Base-by-base conservation (phyloP, 1,140 invertebrate genomes). In the Pseudoatta argentina region DNA sequence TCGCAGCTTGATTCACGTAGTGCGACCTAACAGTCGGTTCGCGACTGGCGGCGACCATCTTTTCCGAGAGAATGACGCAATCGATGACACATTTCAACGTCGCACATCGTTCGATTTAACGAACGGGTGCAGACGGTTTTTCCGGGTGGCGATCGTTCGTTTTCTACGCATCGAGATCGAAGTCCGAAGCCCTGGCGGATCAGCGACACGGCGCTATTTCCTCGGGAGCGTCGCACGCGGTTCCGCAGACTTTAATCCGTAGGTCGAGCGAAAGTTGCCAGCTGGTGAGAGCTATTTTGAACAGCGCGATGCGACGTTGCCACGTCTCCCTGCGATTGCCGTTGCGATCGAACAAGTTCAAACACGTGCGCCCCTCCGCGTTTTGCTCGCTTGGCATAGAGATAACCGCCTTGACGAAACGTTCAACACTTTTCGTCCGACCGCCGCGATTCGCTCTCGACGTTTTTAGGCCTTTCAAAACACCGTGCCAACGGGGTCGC, bases 251-350 rank as follows among this genome's bases (percentile, higher is more conserved):
- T 85, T 67, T 66, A 87, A 18, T 73, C 89, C 71, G 63, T 66
- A 24, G 85, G 86, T 87, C 77, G 86, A 76, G 91, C 92, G 92
- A 92, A 92, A 92, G 91, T 91, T 89, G 89, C 87, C 81, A 89
- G 86, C 88, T 89, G 88, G 88, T 34, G 87, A 89, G 87, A 90
- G 91, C 91, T 93, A 93, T 93, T 93, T 92, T 92, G 91, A 93
- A 93, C 91, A 87, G 57, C 39, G 27, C 69, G 77, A 55, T 79
- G 78, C 92, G 30, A 77, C 73, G 91, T 92, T 92, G 92, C 82
- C 91, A 69, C 39, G 24, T 88, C 24, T 39, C 10, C 24, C 39
- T 8, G 0, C 78, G 18, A 44, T 8, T 61, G 61, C 18, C 44
- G 66, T 30, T 6, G 10, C 12, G 30, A 67, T 61, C 66, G 75